Base-by-base conservation (phyloP, 2,888 invertebrate species). In the Leptarthrus brevirostris region DNA sequence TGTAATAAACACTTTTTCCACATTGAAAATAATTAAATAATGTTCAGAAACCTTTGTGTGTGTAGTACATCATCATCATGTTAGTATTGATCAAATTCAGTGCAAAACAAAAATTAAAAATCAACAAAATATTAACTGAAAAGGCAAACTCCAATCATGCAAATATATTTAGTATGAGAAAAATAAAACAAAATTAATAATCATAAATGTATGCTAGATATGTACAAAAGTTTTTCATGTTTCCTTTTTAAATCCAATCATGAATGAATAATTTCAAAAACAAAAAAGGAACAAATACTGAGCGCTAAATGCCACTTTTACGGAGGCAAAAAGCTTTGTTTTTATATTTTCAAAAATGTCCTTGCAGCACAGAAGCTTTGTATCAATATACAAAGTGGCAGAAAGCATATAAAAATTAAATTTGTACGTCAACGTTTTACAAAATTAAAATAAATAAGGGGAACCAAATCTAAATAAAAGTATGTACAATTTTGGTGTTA, bases 291-390 rank as follows among this genome's bases (percentile, higher is more conserved):
- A 64, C 14, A 47, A 24, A 64, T 3, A 44, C 20, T 24, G 44
- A 64, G 64, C 44, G 64, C 64, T 64, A 44, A 64, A 47, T 64
- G 64, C 64, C 64, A 64, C 64, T 64, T 64, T 64, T 53, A 12
- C 14, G 14, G 14, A 44, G 44, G 64, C 64, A 40, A 24, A 36
- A 64, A 64, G 64, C 64, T 64, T 64, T 64, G 5, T 49, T n/a
- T 12, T 40, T 30, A 8, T 30, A 1, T 30, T 40, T 40, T 20
- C 24, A 24, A 12, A 53, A 16, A 20, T 47, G 6, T 36, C 36
- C 24, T 56, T 61, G 64, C 64, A n/a, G 47, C 44, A 64, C 40
- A 64, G 12, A 64, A 64, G 64, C 64, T 64, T 24, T 22, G 44
- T 10, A 30, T 64, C 64, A 64, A 64, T 24, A 44, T 44, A 64